Evolutionary conservation across 2,888 invertebrate species (phyloP).

Genomic region (Stomorhina lunata): DNA sequence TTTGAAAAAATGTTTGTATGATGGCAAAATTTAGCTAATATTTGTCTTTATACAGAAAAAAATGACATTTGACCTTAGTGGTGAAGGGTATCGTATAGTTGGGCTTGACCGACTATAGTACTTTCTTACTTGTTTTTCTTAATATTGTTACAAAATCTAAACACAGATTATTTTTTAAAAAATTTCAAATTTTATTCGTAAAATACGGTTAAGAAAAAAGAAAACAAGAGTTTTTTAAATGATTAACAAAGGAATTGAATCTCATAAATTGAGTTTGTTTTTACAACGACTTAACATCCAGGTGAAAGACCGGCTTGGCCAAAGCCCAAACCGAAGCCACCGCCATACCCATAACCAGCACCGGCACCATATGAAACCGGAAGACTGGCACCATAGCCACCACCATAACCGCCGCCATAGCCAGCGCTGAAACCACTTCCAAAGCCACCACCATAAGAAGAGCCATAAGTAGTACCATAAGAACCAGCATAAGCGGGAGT

Average conservation of each 20-base stretch:
- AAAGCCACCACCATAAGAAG: not conserved
- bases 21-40: too few species aligned
- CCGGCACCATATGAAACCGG: conserved; percentile 70
- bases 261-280: not conserved
- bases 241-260: not conserved
- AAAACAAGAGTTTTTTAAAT: conserved; percentile 17
- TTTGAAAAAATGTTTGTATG: too few species aligned
- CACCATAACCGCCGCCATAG: conserved; percentile 80
- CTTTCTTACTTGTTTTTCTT: too few species aligned
- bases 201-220: conserved; percentile 14
- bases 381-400: conserved; percentile 72
- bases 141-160: too few species aligned
- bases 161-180: not conserved
- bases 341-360: conserved; percentile 68
- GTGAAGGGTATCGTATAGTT: too few species aligned
- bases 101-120: too few species aligned
- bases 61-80: too few species aligned
- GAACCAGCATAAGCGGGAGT: conserved; percentile 71
- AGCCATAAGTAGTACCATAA: conserved; percentile 14
- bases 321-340: conserved; percentile 67
- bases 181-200: conserved; percentile 30
- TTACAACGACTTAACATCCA: conserved; percentile 45
- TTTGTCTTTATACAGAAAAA: too few species aligned
- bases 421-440: not conserved
- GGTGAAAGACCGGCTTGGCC: conserved; percentile 27